Percentiles rank a stretch among this genome's conserved stretches.
These are phyloP conservation scores for Lucinisca nassula DNA, from an alignment of 2,888 invertebrate genomes.

Conservation along the genomic window DNA sequence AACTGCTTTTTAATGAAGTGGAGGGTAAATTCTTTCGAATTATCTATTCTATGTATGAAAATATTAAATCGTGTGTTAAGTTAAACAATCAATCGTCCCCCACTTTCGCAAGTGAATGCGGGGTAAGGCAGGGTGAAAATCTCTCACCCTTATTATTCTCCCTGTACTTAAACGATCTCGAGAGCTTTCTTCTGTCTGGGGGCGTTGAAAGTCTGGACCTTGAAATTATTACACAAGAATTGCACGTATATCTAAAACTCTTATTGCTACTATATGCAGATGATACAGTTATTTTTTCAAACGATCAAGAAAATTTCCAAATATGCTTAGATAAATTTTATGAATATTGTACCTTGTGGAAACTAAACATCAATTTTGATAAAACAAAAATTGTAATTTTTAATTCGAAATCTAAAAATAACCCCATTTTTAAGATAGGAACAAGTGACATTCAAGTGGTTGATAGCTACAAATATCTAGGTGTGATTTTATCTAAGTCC, in stretches of 20 bases:
- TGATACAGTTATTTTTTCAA: slow-evolving; percentile 37
- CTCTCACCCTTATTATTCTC: slow-evolving; percentile 40
- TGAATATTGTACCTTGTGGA: slow-evolving; percentile 40
- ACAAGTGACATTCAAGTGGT: background rate
- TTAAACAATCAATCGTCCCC: slow-evolving; percentile 15
- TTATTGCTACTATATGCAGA: slow-evolving; percentile 39
- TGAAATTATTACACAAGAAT: background rate
- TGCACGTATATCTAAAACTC: slow-evolving; percentile 8
- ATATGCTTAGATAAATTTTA: slow-evolving; percentile 19
- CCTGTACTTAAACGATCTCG: slow-evolving; percentile 46
- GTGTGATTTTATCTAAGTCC: slow-evolving; percentile 12
- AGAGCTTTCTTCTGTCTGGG: slow-evolving; percentile 13
- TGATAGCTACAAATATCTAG: slow-evolving; percentile 23
- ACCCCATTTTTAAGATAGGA: background rate
- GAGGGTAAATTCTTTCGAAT: background rate
- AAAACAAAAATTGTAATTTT: slow-evolving; percentile 29
- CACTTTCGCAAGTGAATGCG: slow-evolving; percentile 22
- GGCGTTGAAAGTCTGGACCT: slow-evolving; percentile 3
- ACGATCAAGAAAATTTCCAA: slow-evolving; percentile 13
- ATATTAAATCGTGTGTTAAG: slow-evolving; percentile 44
- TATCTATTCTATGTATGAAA: slow-evolving; percentile 18
- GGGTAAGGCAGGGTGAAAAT: slow-evolving; percentile 35
- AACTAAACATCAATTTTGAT: slow-evolving; percentile 25
- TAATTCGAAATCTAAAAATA: background rate
- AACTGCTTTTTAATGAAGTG: background rate